These are phyloP conservation scores for Sphecodes monilicornis DNA, from an alignment of 2,888 invertebrate genomes.

Conservation along the genomic window DNA sequence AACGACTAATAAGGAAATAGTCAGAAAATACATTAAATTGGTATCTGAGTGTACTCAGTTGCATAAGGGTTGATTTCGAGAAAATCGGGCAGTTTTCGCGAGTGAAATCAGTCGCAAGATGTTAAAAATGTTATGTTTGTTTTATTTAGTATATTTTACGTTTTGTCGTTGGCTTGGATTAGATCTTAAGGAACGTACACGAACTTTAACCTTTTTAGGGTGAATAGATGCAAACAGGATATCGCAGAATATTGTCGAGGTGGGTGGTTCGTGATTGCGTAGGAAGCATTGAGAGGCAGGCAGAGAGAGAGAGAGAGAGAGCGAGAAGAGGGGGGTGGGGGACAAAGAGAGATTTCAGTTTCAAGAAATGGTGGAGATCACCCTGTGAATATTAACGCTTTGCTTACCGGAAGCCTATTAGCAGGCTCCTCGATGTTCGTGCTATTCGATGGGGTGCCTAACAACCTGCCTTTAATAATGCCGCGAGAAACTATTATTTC, in stretches of 20 bases:
- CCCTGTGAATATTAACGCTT: neutral
- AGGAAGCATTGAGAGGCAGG: neutral
- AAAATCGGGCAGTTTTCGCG: too few species aligned
- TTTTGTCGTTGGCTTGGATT: neutral
- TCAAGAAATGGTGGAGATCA: neutral
- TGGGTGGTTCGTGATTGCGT: neutral
- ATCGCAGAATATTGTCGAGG: neutral
- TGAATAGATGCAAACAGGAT: neutral
- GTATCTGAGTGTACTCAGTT: too few species aligned
- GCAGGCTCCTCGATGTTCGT: neutral
- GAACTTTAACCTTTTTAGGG: neutral
- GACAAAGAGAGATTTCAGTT: neutral
- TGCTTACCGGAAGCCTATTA: neutral
- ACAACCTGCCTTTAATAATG: neutral
- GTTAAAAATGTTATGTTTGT: neutral
- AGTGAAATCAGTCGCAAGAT: too few species aligned
- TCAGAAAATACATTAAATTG: too few species aligned
- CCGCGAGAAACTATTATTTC: neutral
- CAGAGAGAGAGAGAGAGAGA: neutral
- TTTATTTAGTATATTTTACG: too few species aligned
- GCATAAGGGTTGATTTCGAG: too few species aligned
- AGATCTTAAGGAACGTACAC: neutral
- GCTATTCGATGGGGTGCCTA: neutral
- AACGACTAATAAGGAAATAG: too few species aligned
- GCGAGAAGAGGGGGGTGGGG: too few species aligned